These are phyloP conservation scores for Lepidocyrtinus sp. DNA, from an alignment of 2,888 invertebrate genomes.

Conservation along the genomic window DNA sequence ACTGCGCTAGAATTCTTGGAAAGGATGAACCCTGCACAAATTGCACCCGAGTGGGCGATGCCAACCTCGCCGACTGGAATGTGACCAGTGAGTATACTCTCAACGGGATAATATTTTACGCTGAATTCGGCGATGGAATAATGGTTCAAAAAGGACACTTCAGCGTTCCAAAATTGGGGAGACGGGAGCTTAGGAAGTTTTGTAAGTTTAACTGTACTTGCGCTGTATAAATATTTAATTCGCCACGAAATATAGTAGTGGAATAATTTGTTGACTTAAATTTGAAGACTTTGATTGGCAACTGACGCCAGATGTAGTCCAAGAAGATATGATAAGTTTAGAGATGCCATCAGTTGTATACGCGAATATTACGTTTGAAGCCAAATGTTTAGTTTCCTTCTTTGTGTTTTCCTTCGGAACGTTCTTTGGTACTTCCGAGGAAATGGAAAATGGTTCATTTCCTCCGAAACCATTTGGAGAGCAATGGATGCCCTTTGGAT, in stretches of 20 bases:
- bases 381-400: slow-evolving; percentile 28
- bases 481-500: slow-evolving; percentile 27
- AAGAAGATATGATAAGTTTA: slow-evolving; percentile 33
- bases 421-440: slow-evolving; percentile 12
- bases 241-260: background rate
- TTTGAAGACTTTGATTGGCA: slow-evolving; percentile 34
- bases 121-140: background rate
- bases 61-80: no score
- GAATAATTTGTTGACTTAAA: background rate
- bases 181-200: slow-evolving; percentile 26
- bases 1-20: slow-evolving; percentile 8
- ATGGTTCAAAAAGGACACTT: slow-evolving; percentile 46
- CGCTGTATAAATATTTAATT: background rate
- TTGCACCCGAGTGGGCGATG: background rate
- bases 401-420: slow-evolving; percentile 43
- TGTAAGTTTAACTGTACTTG: slow-evolving; percentile 18
- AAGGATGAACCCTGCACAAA: slow-evolving; percentile 20
- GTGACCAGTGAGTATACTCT: slow-evolving; percentile 15
- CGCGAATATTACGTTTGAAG: slow-evolving; percentile 8
- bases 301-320: background rate
- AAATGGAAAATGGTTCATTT: background rate
- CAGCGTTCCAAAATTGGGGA: slow-evolving; percentile 25
- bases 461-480: slow-evolving; percentile 13
- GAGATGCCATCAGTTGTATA: slow-evolving; percentile 12
- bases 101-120: slow-evolving; percentile 35